These are phyloP conservation scores for Homarus americanus DNA, from an alignment of 1,140 invertebrate species.

Conservation along the genomic window DNA sequence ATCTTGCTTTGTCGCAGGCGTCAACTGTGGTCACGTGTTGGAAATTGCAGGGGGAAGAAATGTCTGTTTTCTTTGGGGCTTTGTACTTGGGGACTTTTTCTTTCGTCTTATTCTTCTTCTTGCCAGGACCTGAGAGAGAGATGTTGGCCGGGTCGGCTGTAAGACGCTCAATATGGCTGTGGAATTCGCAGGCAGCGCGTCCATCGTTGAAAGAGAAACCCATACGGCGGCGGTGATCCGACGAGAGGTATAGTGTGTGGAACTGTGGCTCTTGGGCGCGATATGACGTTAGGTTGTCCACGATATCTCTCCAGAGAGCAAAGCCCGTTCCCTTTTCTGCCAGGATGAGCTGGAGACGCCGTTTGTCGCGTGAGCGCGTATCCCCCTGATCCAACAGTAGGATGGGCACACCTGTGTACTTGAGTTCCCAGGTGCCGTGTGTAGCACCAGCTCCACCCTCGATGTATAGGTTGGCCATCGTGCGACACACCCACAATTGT, in stretches of 20 bases:
- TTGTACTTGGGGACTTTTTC: constrained; percentile 77
- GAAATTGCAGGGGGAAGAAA: constrained; percentile 92
- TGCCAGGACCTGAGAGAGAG: constrained; percentile 81
- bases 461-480: constrained; percentile 88
- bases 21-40: constrained; percentile 91
- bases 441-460: constrained; percentile 78
- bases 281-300: constrained; percentile 83
- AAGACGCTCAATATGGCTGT: constrained; percentile 80
- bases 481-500: constrained; percentile 85
- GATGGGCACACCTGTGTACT: constrained; percentile 89
- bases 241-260: constrained; percentile 81
- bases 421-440: constrained; percentile 84
- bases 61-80: constrained; percentile 88
- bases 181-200: constrained; percentile 86
- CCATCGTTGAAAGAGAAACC: constrained; percentile 88
- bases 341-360: constrained; percentile 86
- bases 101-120: constrained; percentile 79
- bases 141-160: constrained; percentile 90
- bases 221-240: constrained; percentile 80
- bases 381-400: constrained; percentile 88
- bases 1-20: constrained; percentile 83
- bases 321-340: constrained; percentile 92
- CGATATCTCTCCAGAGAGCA: constrained; percentile 90
- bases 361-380: constrained; percentile 84
- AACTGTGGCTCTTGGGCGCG: constrained; percentile 76